Conservation (phyloP, 2,888 invertebrate genomes). For the Euproctis similis region DNA sequence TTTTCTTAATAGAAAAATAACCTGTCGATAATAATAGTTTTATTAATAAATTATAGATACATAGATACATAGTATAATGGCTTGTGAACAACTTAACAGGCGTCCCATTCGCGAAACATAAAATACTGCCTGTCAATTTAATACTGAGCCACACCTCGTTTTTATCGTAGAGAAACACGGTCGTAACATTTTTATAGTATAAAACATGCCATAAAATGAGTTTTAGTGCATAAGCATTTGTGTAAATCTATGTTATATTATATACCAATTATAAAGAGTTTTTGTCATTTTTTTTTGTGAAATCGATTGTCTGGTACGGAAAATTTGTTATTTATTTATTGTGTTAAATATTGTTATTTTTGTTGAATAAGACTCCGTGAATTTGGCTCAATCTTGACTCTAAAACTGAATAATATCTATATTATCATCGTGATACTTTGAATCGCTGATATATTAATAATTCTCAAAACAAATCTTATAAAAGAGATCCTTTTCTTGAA, state of each 20-base stretch:
- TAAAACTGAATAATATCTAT: neutral
- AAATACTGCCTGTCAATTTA: conserved; percentile 58
- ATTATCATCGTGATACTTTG: too few species aligned
- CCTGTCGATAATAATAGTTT: conserved; percentile 39
- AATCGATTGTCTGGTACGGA: too few species aligned
- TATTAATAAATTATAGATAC: conserved; percentile 38
- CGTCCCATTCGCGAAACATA: conserved; percentile 34
- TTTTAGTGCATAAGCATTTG: conserved; percentile 42
- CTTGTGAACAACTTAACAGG: conserved; percentile 20
- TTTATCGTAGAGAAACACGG: conserved; percentile 48
- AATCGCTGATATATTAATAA: too few species aligned
- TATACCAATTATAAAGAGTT: conserved; percentile 2
- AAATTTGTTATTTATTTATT: too few species aligned
- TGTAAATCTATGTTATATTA: conserved; percentile 36
- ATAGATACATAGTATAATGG: conserved; percentile 41
- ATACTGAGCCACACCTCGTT: conserved; percentile 42
- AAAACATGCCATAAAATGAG: conserved; percentile 50
- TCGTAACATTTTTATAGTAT: conserved; percentile 63
- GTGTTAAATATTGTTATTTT: too few species aligned
- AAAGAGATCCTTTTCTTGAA: too few species aligned
- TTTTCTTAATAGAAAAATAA: too few species aligned
- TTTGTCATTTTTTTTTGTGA: too few species aligned
- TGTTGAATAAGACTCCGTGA: too few species aligned
- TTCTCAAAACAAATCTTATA: too few species aligned
- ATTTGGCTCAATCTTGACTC: too few species aligned